These are phyloP conservation scores for Pammene aurita DNA, from an alignment of 2,888 invertebrate genomes.

Conservation along the genomic window DNA sequence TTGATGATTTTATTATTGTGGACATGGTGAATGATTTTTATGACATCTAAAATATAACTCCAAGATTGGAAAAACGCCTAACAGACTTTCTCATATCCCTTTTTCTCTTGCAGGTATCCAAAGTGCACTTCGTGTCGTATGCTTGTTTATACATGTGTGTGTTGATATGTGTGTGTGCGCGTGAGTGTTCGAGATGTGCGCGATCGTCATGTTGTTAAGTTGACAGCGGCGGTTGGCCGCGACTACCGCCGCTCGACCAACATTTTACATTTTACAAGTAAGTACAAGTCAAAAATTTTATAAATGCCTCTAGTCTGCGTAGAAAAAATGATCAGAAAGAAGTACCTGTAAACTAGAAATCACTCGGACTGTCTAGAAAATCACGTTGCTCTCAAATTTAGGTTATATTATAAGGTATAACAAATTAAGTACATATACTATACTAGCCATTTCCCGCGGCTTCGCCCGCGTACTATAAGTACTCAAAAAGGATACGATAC, in stretches of 20 bases:
- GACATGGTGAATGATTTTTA: too few species aligned
- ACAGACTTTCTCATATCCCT: not conserved
- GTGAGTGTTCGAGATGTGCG: conserved; percentile 50
- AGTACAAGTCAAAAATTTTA: conserved; percentile 39
- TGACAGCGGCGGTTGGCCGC: conserved; percentile 78
- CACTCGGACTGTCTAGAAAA: too few species aligned
- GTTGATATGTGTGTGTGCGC: conserved; percentile 47
- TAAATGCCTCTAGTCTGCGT: not conserved
- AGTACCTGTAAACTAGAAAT: not conserved
- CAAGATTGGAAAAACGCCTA: not conserved
- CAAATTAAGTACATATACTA: too few species aligned
- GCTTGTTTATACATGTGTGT: conserved; percentile 51
- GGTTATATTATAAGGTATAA: too few species aligned
- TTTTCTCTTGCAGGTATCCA: conserved; percentile 36
- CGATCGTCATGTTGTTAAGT: conserved; percentile 71
- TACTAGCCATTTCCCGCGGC: too few species aligned
- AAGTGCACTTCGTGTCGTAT: conserved; percentile 44
- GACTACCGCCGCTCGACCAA: conserved; percentile 75
- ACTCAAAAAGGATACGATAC: too few species aligned
- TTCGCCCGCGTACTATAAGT: too few species aligned
- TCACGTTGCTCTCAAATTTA: too few species aligned
- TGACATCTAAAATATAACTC: too few species aligned
- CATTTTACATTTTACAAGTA: conserved; percentile 62
- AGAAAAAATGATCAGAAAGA: too few species aligned
- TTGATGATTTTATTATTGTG: too few species aligned